phyloP scores from a whole-genome alignment of 2,888 invertebrate species.

The Uloborus plumipes region DNA sequence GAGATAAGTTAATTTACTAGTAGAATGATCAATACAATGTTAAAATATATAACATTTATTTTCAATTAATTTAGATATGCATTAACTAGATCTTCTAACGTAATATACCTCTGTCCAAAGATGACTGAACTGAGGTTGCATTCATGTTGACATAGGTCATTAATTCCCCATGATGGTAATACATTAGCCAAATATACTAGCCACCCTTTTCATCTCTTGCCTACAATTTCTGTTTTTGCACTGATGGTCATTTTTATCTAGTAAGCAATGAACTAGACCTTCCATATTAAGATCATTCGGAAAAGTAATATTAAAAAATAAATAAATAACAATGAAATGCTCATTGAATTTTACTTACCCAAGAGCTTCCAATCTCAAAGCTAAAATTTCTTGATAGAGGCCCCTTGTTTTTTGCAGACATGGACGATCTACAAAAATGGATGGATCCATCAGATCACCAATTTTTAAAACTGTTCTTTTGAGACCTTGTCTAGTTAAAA shows the following conservation, averaged over 20 bases:
- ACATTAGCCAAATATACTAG: no score
- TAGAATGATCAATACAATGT: no score
- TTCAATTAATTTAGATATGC: no score
- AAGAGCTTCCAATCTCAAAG: constrained; percentile 17
- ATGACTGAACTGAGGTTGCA: no score
- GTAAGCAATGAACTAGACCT: neutral
- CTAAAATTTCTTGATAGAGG: constrained; percentile 26
- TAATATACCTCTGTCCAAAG: no score
- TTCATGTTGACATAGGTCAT: no score
- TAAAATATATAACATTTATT: no score
- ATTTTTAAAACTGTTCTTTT: constrained; percentile 2
- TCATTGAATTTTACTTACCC: constrained; percentile 23
- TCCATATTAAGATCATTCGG: neutral
- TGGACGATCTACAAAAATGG: constrained; percentile 34
- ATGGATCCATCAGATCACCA: constrained; percentile 26
- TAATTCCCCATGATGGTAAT: no score
- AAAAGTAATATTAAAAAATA: no score
- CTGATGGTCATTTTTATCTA: neutral
- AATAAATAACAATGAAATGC: neutral
- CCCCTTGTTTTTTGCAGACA: constrained; percentile 26
- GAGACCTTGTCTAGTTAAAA: constrained; percentile 6
- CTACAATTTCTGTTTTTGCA: neutral
- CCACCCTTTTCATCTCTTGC: neutral
- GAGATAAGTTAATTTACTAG: no score
- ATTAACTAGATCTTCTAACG: no score